Base-by-base conservation (phyloP, 2,797 vertebrate genomes). In the Jordanella pulchra region DNA sequence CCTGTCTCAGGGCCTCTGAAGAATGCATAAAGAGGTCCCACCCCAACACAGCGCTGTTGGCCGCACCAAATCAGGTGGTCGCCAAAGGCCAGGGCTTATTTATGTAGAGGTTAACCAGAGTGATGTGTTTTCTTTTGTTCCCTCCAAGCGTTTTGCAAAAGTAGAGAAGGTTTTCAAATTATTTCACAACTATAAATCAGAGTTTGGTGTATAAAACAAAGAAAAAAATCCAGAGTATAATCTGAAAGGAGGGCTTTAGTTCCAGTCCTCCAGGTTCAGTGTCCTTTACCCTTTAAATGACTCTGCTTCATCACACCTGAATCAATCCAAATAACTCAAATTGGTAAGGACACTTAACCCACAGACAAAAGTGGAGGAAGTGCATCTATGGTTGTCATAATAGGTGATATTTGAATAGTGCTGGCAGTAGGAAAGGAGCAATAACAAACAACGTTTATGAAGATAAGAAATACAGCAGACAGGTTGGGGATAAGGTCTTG, bases 1-100 rank as follows among this genome's bases (percentile, higher is more conserved):
- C 84, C 83, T 88, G 87, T 87, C 76, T 66, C 30, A 21, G 76
- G 74, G 77, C 81, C 84, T 86, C 83, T 4, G 60, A 73, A 74
- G 81, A 78, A 90, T 73, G 82, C 65, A 64, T 58, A 65, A 53
- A 39, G 76, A 73, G 86, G 86, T 79, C 84, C 71, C 73, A 69
- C 82, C 84, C 75, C 69, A 69, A 79, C 64, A 14, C 79, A 39
- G 35, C 35, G 58, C 21, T 0, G 7, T 48, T 70, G 75, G 66
- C 56, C 72, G 6, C 25, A 25, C 9, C 63, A 63, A 61, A n/a
- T 75, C 68, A 75, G 76, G 48, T 71, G 75, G 69, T 69, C 32
- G 63, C 44, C 69, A 30, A 71, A 79, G 65, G n/a, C n/a, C n/a
- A 50, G 58, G 54, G 73, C 64, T 66, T 69, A 32, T 47, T 65